These are phyloP conservation scores for Phylloscopus trochiloides DNA, from an alignment of 2,113 vertebrate species.

Conservation along the genomic window DNA sequence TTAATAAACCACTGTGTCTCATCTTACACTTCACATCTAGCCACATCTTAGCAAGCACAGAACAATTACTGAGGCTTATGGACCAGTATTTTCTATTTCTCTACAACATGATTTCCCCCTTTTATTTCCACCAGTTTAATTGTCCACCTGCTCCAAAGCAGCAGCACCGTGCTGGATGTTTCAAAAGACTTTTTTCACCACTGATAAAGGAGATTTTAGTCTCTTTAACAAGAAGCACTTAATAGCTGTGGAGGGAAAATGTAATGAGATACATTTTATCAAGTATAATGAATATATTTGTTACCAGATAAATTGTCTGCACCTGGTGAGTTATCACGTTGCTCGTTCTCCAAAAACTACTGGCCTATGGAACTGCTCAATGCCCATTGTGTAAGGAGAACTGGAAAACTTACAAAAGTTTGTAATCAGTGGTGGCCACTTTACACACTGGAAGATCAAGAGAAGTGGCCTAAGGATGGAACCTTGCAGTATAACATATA, in stretches of 20 bases:
- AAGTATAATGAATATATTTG: background rate
- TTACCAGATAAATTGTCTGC: background rate
- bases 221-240: background rate
- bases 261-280: background rate
- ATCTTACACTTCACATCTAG: background rate
- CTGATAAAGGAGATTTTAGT: background rate
- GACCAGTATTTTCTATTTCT: background rate
- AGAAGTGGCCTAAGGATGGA: background rate
- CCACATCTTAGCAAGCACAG: background rate
- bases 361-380: background rate
- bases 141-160: background rate
- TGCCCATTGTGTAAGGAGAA: background rate
- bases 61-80: background rate
- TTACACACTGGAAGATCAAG: background rate
- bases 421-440: background rate
- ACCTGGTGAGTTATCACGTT: background rate
- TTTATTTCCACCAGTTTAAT: background rate
- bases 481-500: background rate
- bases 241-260: background rate
- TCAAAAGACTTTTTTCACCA: background rate
- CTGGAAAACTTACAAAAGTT: background rate
- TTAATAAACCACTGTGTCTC: background rate
- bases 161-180: background rate
- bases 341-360: background rate
- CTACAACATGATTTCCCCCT: background rate